Percentiles rank a stretch among this genome's conserved stretches.
Evolutionary conservation across 2,888 invertebrate genomes (phyloP).

Genomic region (Ligdia adustata): DNA sequence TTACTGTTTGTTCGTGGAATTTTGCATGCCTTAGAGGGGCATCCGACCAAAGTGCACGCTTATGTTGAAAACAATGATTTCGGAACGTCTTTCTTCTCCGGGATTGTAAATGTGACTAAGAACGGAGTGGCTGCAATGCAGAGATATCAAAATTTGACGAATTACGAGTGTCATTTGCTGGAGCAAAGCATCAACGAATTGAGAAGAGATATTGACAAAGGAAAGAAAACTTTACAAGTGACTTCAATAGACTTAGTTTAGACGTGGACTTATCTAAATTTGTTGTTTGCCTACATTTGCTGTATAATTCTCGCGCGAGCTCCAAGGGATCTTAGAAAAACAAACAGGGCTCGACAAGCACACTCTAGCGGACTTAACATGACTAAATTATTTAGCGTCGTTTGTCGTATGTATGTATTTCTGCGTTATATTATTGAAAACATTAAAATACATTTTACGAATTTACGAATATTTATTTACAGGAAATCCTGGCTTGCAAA

Average conservation of each 20-base stretch:
- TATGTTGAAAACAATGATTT: slow-evolving; percentile 69
- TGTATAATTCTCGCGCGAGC: no score
- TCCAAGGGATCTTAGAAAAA: no score
- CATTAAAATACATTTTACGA: slow-evolving; percentile 46
- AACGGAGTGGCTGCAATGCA: slow-evolving; percentile 59
- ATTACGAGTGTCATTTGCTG: slow-evolving; percentile 57
- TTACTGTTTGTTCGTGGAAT: slow-evolving; percentile 83
- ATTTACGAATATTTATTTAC: slow-evolving; percentile 70
- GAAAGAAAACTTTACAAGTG: slow-evolving; percentile 59
- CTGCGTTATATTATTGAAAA: no score
- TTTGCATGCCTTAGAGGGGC: slow-evolving; percentile 73
- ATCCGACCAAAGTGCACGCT: slow-evolving; percentile 50
- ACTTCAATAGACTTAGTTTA: slow-evolving; percentile 27
- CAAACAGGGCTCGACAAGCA: no score
- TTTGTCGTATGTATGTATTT: no score
- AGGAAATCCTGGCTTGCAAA: slow-evolving; percentile 51
- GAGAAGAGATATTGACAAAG: slow-evolving; percentile 56
- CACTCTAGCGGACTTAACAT: no score
- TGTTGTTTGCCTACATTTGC: background rate
- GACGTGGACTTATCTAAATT: background rate
- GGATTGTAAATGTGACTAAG: slow-evolving; percentile 51
- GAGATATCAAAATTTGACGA: slow-evolving; percentile 49
- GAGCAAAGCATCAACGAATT: slow-evolving; percentile 56
- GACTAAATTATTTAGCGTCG: no score
- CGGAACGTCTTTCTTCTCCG: slow-evolving; percentile 64